Conservation (phyloP, 30 jellyfish, hydroid and myxozoan genomes). For the Catostylus mosaicus region DNA sequence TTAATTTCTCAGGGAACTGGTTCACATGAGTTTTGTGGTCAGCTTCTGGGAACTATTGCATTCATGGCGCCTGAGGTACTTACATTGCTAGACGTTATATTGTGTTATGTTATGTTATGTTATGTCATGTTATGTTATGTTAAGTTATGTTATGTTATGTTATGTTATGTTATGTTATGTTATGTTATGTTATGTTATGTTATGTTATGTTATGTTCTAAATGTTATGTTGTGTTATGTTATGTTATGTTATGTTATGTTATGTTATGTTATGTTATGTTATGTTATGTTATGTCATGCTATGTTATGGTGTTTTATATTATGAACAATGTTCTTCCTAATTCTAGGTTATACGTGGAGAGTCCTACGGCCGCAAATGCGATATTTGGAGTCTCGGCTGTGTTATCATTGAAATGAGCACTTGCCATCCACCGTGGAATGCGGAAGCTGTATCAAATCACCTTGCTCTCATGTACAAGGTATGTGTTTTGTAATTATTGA, state of each 20-base stretch:
- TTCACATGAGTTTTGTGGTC: constrained; percentile 95
- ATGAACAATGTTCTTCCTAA: too few relatives aligned
- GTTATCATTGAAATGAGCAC: constrained; percentile 90
- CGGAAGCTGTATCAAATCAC: constrained; percentile 90
- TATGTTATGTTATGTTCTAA: too few relatives aligned
- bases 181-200: too few relatives aligned
- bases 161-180: too few relatives aligned
- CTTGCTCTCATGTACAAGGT: constrained; percentile 95
- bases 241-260: too few relatives aligned
- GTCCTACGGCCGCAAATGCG: constrained; percentile 93
- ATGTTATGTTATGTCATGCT: too few relatives aligned
- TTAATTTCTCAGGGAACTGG: constrained; percentile 93
- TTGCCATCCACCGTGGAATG: constrained; percentile 94
- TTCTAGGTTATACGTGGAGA: constrained; percentile 95
- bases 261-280: too few relatives aligned
- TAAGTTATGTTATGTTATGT: too few relatives aligned
- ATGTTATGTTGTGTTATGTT: too few relatives aligned
- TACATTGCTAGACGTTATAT: not conserved
- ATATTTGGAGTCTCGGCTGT: constrained; percentile 96
- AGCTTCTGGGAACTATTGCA: constrained; percentile 90
- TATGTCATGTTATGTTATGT: too few relatives aligned
- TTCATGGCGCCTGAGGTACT: constrained; percentile 98
- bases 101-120: not conserved
- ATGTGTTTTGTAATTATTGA: not conserved
- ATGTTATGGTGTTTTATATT: too few relatives aligned